Percentiles rank a stretch among this genome's conserved stretches.
Evolutionary conservation across 1,140 invertebrate genomes (phyloP).

Genomic region (Calycopis cecrops): DNA sequence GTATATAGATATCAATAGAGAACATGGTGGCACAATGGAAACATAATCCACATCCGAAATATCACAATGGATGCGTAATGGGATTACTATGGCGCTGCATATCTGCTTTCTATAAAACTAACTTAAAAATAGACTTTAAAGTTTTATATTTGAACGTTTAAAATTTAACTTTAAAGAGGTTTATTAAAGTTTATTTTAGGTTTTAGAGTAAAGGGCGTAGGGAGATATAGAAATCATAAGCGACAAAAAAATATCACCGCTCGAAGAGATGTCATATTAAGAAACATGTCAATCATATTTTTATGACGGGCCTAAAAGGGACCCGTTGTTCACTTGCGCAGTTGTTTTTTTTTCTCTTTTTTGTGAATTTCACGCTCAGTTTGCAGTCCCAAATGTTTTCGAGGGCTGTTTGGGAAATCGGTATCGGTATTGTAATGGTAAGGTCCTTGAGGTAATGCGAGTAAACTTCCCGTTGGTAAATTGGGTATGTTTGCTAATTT

Average conservation of each 20-base stretch:
- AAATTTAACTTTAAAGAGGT: slow-evolving; percentile 14
- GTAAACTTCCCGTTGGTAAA: slow-evolving; percentile 41
- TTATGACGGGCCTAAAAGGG: slow-evolving; percentile 64
- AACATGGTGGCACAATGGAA: slow-evolving; percentile 58
- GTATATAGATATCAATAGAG: slow-evolving; percentile 48
- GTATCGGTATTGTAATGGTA: slow-evolving; percentile 31
- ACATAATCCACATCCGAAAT: slow-evolving; percentile 69
- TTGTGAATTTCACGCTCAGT: slow-evolving; percentile 63
- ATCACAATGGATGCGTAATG: slow-evolving; percentile 67
- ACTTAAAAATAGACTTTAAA: slow-evolving; percentile 39
- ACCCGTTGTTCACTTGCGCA: slow-evolving; percentile 66
- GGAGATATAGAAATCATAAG: slow-evolving; percentile 23
- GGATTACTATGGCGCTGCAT: slow-evolving; percentile 66
- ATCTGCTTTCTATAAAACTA: slow-evolving; percentile 52
- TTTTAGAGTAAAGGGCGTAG: slow-evolving; percentile 7
- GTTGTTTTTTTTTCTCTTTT: slow-evolving; percentile 57
- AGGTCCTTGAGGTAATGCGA: slow-evolving; percentile 33
- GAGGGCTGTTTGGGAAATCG: slow-evolving; percentile 44
- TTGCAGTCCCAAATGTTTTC: slow-evolving; percentile 39
- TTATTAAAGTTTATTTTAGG: slow-evolving; percentile 19
- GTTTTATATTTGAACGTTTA: not conserved
- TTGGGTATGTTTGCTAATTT: slow-evolving; percentile 28
- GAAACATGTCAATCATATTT: slow-evolving; percentile 74
- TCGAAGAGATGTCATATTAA: slow-evolving; percentile 73
- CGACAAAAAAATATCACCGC: slow-evolving; percentile 74